Base-by-base conservation (phyloP, 2,888 invertebrate genomes). In the Phortica magna region DNA sequence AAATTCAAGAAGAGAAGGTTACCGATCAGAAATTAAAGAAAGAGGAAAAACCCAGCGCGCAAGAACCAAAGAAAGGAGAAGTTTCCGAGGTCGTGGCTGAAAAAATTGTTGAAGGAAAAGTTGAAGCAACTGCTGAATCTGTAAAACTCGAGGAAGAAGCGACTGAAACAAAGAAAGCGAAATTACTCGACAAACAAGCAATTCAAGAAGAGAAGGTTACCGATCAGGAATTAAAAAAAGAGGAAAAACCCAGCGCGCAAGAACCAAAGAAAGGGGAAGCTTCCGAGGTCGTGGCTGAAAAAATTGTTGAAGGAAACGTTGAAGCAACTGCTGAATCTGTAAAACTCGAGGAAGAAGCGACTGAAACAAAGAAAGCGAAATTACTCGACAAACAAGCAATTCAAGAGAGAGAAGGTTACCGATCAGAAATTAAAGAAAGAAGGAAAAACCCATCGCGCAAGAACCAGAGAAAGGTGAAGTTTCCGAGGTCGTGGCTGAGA, bases 191-290 rank as follows among this genome's bases (percentile, higher is more conserved):
- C 7, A 64, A 65, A 43, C 80, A 81, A 76, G 42, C 73, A 79
- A 76, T 78, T 9, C 83, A 79, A 80, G 83, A 78, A 80, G 82
- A 78, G 79, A 73, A 74, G 57, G 73, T 78, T 75, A 76, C 79
- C 48, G 74, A 79, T 74, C 73, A 80, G 68, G 82, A 74, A 43
- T 79, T 82, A 77, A 78, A 83, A 48, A 14, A 76, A 65, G 79
- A 80, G 41, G 78, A 77, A 59, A 76, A 76, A 7, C 55, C 74
- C 14, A 53, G 59, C 10, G n/a, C 57, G n/a, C 74, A 48, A 22
- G 41, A 74, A 0, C 22, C 75, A 7, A 14, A 68, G n/a, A 55
- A 76, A 10, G 41, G 17, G 1, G 68, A 68, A 22, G 67, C 72
- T 31, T 78, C 61, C 19, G 78, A 80, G 41, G 75, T 76, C 6